Evolutionary conservation across 2,888 invertebrate species (phyloP).

Genomic region (Sepiola atlantica): DNA sequence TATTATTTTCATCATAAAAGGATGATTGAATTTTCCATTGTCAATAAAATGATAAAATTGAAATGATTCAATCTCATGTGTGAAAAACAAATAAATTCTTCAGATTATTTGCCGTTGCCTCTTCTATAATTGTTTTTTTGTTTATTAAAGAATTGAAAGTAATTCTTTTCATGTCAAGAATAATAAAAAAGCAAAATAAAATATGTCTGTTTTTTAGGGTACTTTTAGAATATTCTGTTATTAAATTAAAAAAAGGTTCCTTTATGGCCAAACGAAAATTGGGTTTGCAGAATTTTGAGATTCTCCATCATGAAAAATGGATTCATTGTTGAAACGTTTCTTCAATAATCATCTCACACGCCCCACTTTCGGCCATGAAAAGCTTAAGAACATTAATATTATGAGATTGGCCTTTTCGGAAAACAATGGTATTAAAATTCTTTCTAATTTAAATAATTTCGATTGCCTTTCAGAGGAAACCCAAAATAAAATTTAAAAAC

Average conservation of each 20-base stretch:
- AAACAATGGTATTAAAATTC: not conserved
- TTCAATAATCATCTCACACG: not conserved
- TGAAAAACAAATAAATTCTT: not conserved
- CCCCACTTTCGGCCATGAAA: not conserved
- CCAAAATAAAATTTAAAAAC: not conserved
- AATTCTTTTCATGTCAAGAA: not conserved
- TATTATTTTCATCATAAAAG: not conserved
- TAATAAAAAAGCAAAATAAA: not conserved
- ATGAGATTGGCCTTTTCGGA: not conserved
- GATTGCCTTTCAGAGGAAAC: not conserved
- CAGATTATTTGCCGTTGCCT: not conserved
- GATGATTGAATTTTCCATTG: not conserved
- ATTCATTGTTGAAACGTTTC: not conserved
- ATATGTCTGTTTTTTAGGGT: not conserved
- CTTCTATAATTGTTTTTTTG: not conserved
- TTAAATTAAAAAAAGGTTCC: not conserved
- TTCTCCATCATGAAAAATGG: not conserved
- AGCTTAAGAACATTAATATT: not conserved
- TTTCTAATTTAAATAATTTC: conserved; percentile 3
- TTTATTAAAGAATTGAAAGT: not conserved
- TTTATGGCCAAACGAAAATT: not conserved
- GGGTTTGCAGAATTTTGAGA: not conserved
- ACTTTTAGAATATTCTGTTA: not conserved
- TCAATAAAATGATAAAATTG: not conserved
- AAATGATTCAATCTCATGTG: not conserved